Evolutionary conservation across 2,888 invertebrate genomes (phyloP).

Genomic region (Bugulina stolonifera): DNA sequence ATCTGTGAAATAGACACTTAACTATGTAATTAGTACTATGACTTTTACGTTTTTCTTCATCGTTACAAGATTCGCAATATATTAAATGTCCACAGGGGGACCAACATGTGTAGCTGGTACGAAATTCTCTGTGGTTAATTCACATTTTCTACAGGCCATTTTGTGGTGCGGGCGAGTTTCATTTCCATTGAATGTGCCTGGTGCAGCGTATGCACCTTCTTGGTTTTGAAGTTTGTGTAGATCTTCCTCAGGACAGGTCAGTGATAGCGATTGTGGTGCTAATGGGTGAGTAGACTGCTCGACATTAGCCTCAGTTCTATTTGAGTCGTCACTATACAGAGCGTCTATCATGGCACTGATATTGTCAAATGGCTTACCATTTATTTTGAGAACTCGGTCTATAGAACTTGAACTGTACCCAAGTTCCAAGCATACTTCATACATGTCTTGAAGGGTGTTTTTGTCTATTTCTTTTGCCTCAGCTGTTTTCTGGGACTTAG

Average conservation of each 20-base stretch:
- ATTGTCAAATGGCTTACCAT: neutral
- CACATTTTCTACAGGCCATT: conserved; percentile 5
- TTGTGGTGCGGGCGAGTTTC: neutral
- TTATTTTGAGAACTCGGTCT: neutral
- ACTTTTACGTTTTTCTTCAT: neutral
- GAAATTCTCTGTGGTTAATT: neutral
- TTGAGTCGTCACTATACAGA: too few relatives aligned
- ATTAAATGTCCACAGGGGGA: conserved; percentile 15
- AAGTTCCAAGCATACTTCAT: neutral
- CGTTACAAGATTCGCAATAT: conserved; percentile 8
- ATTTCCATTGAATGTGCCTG: neutral
- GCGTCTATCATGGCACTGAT: neutral
- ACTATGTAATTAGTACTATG: neutral
- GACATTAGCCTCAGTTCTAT: neutral
- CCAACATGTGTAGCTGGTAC: conserved; percentile 10
- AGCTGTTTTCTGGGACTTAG: neutral
- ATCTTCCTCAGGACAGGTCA: neutral
- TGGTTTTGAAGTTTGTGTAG: neutral
- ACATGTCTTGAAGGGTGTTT: neutral
- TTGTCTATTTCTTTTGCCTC: neutral
- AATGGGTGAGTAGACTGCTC: neutral
- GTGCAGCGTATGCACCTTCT: neutral
- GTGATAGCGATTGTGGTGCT: neutral
- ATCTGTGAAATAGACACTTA: neutral
- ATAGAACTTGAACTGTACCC: neutral